These are phyloP conservation scores for Ascaphus truei DNA, from an alignment of 2,113 vertebrate genomes.

Conservation along the genomic window DNA sequence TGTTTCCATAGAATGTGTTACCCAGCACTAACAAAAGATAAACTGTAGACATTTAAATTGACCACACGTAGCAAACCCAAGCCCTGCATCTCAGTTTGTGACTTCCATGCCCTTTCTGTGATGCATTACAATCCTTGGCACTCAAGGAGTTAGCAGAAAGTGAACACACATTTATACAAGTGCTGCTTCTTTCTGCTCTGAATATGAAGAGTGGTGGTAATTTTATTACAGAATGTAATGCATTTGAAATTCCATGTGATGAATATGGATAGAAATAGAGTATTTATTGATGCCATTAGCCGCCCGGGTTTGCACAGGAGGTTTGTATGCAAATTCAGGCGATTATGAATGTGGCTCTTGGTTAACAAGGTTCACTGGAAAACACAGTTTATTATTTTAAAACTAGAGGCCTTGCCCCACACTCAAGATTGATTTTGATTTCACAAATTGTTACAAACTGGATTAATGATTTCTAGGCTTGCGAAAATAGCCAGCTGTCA, in stretches of 20 bases:
- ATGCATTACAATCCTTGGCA: not conserved
- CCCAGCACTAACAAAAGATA: no score
- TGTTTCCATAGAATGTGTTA: no score
- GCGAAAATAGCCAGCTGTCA: constrained; percentile 51
- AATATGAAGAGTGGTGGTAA: constrained; percentile 7
- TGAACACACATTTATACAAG: not conserved
- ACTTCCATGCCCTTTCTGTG: no score
- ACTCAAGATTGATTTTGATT: constrained; percentile 62
- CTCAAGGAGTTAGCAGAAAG: fast-evolving
- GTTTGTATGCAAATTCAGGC: constrained; percentile 50
- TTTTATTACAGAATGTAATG: not conserved
- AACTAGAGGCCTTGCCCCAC: constrained; percentile 56
- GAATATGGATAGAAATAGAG: constrained; percentile 29
- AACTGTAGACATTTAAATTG: no score
- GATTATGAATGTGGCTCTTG: constrained; percentile 60
- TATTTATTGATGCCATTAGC: constrained; percentile 45
- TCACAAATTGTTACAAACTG: constrained; percentile 56
- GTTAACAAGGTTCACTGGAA: constrained; percentile 55
- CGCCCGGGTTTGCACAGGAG: constrained; percentile 41
- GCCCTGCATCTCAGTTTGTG: no score
- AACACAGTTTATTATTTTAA: constrained; percentile 54
- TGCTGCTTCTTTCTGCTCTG: not conserved
- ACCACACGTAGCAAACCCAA: no score
- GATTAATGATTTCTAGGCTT: constrained; percentile 59
- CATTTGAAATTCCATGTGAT: constrained; percentile 7